phyloP scores from a whole-genome alignment of 2,113 vertebrate species.

The Aegotheles bennettii region DNA sequence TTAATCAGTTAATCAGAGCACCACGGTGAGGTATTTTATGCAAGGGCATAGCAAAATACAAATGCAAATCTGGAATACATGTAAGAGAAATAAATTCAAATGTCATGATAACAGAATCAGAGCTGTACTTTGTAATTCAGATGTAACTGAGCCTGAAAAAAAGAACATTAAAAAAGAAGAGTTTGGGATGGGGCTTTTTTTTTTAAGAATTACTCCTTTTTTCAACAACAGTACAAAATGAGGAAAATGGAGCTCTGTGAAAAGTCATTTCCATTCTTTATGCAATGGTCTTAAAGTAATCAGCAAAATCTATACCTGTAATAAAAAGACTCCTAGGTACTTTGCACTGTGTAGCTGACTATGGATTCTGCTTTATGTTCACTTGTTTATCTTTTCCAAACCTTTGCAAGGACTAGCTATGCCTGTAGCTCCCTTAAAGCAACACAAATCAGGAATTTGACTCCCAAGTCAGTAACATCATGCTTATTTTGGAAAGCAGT shows the following conservation, averaged over 20 bases:
- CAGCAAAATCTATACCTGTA: background rate
- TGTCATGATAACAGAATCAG: background rate
- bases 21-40: background rate
- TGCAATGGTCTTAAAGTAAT: background rate
- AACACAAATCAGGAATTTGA: background rate
- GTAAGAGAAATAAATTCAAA: background rate
- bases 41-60: background rate
- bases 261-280: background rate
- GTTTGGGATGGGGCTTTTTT: accelerated
- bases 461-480: background rate
- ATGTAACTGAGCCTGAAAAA: background rate
- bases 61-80: background rate
- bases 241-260: background rate
- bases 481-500: background rate
- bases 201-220: background rate
- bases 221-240: background rate
- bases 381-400: background rate
- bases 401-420: background rate
- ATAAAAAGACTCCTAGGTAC: background rate
- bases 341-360: background rate
- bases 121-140: background rate
- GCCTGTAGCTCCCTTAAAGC: background rate
- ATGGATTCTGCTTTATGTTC: background rate
- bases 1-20: background rate
- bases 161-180: background rate